Percentiles rank a stretch among this genome's conserved stretches.
These are phyloP conservation scores for Ditula angustiorana DNA, from an alignment of 2,888 invertebrate genomes.

Conservation along the genomic window DNA sequence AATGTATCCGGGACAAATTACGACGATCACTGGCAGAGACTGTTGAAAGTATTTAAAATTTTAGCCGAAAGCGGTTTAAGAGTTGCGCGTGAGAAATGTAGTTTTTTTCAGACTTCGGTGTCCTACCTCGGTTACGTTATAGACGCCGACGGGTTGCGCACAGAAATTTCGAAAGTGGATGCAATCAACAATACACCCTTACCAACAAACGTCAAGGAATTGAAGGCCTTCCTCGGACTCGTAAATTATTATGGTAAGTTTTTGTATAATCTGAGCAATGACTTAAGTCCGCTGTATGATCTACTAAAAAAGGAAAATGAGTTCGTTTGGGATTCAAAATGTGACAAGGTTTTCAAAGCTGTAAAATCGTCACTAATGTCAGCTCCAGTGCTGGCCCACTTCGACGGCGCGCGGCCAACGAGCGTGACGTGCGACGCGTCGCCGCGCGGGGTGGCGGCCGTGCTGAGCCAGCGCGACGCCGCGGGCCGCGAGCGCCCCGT, in stretches of 20 bases:
- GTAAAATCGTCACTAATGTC: background rate
- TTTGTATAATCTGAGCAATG: background rate
- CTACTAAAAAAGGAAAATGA: background rate
- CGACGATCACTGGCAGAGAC: constrained; percentile 12
- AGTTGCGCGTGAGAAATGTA: constrained; percentile 30
- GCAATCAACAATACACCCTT: constrained; percentile 13
- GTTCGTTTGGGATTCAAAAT: background rate
- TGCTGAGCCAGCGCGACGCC: constrained; percentile 15
- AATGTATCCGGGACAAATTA: constrained; percentile 8
- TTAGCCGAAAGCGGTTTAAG: constrained; percentile 26
- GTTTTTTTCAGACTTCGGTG: constrained; percentile 36
- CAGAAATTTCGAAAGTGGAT: constrained; percentile 20
- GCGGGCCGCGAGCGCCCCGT: constrained; percentile 12
- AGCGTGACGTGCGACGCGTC: background rate
- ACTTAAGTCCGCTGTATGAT: background rate
- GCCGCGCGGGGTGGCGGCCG: background rate
- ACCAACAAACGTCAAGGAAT: constrained; percentile 3
- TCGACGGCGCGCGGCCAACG: background rate
- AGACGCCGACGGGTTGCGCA: constrained; percentile 29
- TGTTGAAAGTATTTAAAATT: constrained; percentile 33
- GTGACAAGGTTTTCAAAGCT: background rate
- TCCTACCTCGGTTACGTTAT: constrained; percentile 37
- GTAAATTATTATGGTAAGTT: constrained; percentile 31
- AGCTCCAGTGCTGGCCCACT: background rate
- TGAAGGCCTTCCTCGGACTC: constrained; percentile 23